Evolutionary conservation across 2,113 vertebrate genomes (phyloP).

Genomic region (Limanda limanda): DNA sequence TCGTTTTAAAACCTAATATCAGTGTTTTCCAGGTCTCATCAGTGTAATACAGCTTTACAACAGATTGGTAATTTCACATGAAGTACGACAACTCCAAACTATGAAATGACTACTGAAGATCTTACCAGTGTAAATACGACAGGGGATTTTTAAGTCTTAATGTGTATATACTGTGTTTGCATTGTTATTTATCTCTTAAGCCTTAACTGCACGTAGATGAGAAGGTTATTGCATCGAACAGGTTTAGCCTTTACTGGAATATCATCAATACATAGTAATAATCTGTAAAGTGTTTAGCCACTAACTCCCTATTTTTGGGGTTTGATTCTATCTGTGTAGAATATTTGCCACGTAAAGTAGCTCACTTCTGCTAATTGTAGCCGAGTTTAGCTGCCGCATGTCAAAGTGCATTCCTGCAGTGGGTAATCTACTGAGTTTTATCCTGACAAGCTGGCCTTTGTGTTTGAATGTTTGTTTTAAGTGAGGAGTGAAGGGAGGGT

Average conservation of each 20-base stretch:
- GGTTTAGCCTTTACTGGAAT: constrained; percentile 16
- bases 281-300: constrained; percentile 22
- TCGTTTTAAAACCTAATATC: not conserved
- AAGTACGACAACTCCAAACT: constrained; percentile 47
- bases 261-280: constrained; percentile 1
- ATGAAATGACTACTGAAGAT: constrained; percentile 66
- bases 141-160: constrained; percentile 40
- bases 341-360: not conserved
- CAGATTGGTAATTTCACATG: constrained; percentile 16
- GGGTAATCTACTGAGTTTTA: constrained; percentile 30
- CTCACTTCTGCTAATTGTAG: constrained; percentile 18
- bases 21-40: not conserved
- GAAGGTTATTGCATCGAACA: constrained; percentile 17
- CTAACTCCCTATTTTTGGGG: not conserved
- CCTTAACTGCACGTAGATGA: constrained; percentile 41
- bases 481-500: not conserved
- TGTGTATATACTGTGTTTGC: constrained; percentile 50
- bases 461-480: constrained; percentile 49
- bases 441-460: constrained; percentile 49
- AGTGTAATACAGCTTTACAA: constrained; percentile 27
- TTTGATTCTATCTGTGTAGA: not conserved
- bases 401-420: constrained; percentile 19
- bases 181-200: constrained; percentile 68
- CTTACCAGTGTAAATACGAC: constrained; percentile 57
- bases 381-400: constrained; percentile 20